Evolutionary conservation across 1,140 invertebrate genomes (phyloP).

Genomic region (Sycobia sp.): DNA sequence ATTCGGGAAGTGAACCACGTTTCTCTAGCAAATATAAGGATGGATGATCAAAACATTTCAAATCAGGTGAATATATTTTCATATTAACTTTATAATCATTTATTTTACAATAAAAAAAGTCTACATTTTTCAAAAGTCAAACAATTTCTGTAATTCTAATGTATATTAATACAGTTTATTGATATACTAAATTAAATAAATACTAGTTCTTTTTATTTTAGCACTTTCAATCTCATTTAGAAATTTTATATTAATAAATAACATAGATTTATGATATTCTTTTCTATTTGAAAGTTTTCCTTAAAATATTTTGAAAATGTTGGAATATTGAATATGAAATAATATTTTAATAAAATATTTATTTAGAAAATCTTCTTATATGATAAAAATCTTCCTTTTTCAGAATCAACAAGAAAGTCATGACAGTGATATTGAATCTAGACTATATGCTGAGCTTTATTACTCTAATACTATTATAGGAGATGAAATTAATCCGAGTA

Average conservation of each 20-base stretch:
- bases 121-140: too few species aligned
- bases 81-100: conserved; percentile 10
- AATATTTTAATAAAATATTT: neutral
- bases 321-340: too few species aligned
- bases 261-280: too few species aligned
- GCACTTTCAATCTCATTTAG: too few species aligned
- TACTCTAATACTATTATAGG: conserved; percentile 37
- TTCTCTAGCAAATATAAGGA: conserved; percentile 9
- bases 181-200: too few species aligned
- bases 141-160: too few species aligned
- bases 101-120: too few species aligned
- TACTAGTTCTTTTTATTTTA: too few species aligned
- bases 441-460: conserved; percentile 49
- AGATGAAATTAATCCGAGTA: conserved; percentile 5
- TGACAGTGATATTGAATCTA: conserved; percentile 44
- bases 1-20: neutral
- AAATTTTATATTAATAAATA: too few species aligned
- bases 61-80: conserved; percentile 8
- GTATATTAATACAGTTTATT: too few species aligned
- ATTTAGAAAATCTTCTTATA: conserved; percentile 9
- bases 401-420: conserved; percentile 33
- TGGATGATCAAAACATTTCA: neutral
- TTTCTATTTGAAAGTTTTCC: too few species aligned
- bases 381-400: conserved; percentile 24
- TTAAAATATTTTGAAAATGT: too few species aligned